Evolutionary conservation across 1,140 invertebrate genomes (phyloP).

Genomic region (Tetramorium parvispinum): DNA sequence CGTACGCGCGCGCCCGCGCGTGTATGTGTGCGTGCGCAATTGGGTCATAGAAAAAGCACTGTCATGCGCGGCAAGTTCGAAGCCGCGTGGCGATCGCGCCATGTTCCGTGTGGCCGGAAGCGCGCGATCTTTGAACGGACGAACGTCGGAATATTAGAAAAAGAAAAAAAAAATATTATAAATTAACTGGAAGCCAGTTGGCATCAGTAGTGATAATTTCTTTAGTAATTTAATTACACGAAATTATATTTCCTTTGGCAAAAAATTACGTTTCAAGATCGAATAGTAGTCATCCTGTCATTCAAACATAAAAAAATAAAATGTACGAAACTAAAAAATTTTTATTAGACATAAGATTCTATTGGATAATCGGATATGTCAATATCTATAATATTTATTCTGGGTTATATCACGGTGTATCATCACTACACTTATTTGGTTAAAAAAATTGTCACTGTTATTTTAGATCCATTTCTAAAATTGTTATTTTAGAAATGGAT

Average conservation of each 20-base stretch:
- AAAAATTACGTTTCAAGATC: too few relatives aligned
- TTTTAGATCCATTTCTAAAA: too few relatives aligned
- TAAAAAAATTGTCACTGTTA: too few relatives aligned
- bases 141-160: neutral
- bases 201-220: neutral
- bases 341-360: too few relatives aligned
- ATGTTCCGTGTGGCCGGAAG: neutral
- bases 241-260: neutral
- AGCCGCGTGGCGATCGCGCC: conserved; percentile 8
- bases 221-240: neutral
- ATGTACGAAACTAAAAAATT: too few relatives aligned
- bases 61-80: neutral
- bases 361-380: too few relatives aligned
- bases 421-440: too few relatives aligned
- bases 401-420: too few relatives aligned
- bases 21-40: neutral
- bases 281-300: too few relatives aligned
- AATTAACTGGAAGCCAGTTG: neutral
- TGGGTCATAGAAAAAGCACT: conserved; percentile 16
- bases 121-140: neutral
- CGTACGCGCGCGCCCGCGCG: neutral
- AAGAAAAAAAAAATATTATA: neutral
- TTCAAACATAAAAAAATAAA: too few relatives aligned
- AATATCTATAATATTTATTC: too few relatives aligned
- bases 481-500: too few relatives aligned